Evolutionary conservation across 2,888 invertebrate species (phyloP).

Genomic region (Pterobdella sp.): DNA sequence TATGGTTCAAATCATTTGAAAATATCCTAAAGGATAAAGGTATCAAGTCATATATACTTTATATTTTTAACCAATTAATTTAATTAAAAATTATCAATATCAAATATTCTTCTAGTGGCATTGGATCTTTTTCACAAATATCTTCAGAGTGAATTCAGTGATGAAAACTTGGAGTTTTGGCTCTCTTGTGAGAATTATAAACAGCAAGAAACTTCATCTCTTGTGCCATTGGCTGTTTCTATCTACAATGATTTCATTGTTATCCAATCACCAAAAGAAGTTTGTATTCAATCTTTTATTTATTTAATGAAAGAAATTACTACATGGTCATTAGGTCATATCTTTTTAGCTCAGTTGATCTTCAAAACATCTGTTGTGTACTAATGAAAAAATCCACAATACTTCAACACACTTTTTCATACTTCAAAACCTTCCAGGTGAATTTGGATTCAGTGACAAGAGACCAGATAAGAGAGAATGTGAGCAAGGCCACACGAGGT

Average conservation of each 20-base stretch:
- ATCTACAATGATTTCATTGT: slow-evolving; percentile 56
- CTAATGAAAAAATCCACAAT: neutral
- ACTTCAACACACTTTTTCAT: neutral
- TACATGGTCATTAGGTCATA: too few relatives aligned
- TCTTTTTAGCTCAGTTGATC: too few relatives aligned
- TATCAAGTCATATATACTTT: neutral
- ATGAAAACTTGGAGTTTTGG: slow-evolving; percentile 59
- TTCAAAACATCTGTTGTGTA: too few relatives aligned
- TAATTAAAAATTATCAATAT: neutral
- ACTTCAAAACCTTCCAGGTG: slow-evolving; percentile 50
- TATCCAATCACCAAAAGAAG: slow-evolving; percentile 56
- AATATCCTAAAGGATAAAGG: slow-evolving; percentile 25
- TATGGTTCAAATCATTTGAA: slow-evolving; percentile 26
- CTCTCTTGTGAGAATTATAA: slow-evolving; percentile 56
- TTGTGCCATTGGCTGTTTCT: slow-evolving; percentile 51
- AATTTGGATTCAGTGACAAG: slow-evolving; percentile 56
- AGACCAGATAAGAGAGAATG: slow-evolving; percentile 46
- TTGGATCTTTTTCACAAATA: slow-evolving; percentile 56
- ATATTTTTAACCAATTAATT: neutral
- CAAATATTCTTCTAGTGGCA: slow-evolving; percentile 51
- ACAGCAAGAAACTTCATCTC: slow-evolving; percentile 44
- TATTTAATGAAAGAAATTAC: neutral
- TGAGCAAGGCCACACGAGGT: slow-evolving; percentile 50
- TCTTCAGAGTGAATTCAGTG: slow-evolving; percentile 56
- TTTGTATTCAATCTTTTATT: slow-evolving; percentile 39